These are phyloP conservation scores for Oligia latruncula DNA, from an alignment of 2,888 invertebrate genomes.

Conservation along the genomic window DNA sequence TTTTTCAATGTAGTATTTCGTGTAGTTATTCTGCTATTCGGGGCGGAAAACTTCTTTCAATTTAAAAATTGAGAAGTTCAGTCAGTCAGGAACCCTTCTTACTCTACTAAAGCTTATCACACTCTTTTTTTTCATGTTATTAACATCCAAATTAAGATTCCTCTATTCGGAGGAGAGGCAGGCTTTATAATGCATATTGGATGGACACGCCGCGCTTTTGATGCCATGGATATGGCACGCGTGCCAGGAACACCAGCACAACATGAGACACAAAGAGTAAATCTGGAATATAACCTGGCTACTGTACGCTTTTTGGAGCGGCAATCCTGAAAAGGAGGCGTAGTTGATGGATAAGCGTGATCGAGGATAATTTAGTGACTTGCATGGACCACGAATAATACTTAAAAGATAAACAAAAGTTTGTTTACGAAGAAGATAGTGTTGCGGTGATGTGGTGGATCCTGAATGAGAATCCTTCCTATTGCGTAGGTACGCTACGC, in stretches of 20 bases:
- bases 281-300: neutral
- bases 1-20: too few species aligned
- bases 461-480: neutral
- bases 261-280: slow-evolving; percentile 4
- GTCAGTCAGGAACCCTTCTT: neutral
- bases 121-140: neutral
- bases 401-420: neutral
- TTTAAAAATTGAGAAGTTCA: neutral
- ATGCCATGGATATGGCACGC: neutral
- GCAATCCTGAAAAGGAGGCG: neutral
- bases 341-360: neutral
- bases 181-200: neutral
- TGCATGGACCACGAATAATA: neutral
- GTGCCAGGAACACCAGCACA: slow-evolving; percentile 18
- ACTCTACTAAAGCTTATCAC: neutral
- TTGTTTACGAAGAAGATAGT: neutral
- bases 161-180: neutral
- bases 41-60: neutral
- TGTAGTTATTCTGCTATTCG: too few species aligned
- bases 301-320: neutral
- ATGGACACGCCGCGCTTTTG: neutral
- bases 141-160: neutral
- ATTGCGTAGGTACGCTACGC: neutral
- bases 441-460: neutral
- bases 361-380: neutral